phyloP scores from a whole-genome alignment of 2,888 invertebrate species.

The Macaria liturata region DNA sequence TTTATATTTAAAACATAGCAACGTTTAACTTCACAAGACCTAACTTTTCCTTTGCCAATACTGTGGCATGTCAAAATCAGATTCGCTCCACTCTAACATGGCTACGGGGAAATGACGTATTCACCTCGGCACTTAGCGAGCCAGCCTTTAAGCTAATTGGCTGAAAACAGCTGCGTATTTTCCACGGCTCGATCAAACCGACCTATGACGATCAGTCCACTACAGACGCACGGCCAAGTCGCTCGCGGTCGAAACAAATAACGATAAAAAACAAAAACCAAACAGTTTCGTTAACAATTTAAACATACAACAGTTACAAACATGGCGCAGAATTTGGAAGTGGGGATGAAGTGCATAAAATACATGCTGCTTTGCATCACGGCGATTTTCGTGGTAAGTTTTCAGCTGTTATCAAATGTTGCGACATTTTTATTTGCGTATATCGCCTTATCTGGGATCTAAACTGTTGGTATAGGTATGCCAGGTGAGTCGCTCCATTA shows the following conservation, averaged over 20 bases:
- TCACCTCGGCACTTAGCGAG: slow-evolving; percentile 40
- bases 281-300: too few species aligned
- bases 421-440: slow-evolving; percentile 37
- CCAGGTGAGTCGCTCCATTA: slow-evolving; percentile 2
- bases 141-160: slow-evolving; percentile 49
- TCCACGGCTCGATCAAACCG: slow-evolving; percentile 21
- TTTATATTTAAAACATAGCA: too few species aligned
- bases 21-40: too few species aligned
- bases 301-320: slow-evolving; percentile 34
- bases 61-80: slow-evolving; percentile 1
- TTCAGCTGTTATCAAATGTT: slow-evolving; percentile 28
- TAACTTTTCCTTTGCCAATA: background rate
- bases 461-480: slow-evolving; percentile 8
- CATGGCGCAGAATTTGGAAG: slow-evolving; percentile 73
- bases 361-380: slow-evolving; percentile 90
- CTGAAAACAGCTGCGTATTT: slow-evolving; percentile 47
- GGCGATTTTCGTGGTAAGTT: slow-evolving; percentile 90
- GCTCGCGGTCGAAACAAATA: slow-evolving; percentile 6
- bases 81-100: background rate
- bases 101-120: slow-evolving; percentile 36
- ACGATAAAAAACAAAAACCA: too few species aligned
- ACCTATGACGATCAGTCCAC: slow-evolving; percentile 24
- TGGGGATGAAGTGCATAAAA: slow-evolving; percentile 89
- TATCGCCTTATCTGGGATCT: slow-evolving; percentile 36
- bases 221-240: slow-evolving; percentile 18